Evolutionary conservation across 2,113 vertebrate species (phyloP), one percentile per base, ranked within the genome.

Genomic region (Hassar affinis): DNA sequence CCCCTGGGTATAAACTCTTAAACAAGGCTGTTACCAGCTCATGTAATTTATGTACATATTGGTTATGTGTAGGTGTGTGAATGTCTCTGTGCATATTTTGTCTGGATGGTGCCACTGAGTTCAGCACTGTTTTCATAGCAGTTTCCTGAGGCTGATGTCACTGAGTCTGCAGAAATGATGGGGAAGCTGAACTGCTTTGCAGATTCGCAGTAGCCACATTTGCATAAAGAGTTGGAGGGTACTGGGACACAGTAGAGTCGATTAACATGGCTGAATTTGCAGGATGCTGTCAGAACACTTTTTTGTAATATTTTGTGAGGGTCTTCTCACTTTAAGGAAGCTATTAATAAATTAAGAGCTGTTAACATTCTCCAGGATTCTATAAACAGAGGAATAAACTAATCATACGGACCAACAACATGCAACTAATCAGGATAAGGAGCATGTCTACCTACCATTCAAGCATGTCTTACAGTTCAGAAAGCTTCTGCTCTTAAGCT

Each of bases 81-180:
- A 18, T 18, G 33, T 61, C 30, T 76, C 20, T 51, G 57, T 17
- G 42, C 57, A 38, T 35, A 27, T 59, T 47, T 72, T 76, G 57
- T 76, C 71, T 61, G 30, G 81, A 25, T 6, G 9, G 38, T 84
- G 61, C 51, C n/a, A 78, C 30, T 56, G 75, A 35, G 75, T 84
- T 79, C 33, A 69, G 5, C 17, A 17, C 14, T 59, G 52, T 49
- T 68, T 72, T 79, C 22, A 79, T 25, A 71, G 72, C 62, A 59
- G 27, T 81, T 85, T 72, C 68, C 82, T 84, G 27, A 38, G 61
- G 45, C 22, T 81, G 49, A 86, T 78, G 62, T 86, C 79, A 84
- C 45, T 22, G 33, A 82, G 12, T 52, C 47, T 75, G 66, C 84
- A 84, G 27, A 85, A 75, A 85, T 47, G 22, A 81, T 78, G 79